phyloP scores from a whole-genome alignment of 2,888 invertebrate genomes.

The Temnothorax rugatulus region DNA sequence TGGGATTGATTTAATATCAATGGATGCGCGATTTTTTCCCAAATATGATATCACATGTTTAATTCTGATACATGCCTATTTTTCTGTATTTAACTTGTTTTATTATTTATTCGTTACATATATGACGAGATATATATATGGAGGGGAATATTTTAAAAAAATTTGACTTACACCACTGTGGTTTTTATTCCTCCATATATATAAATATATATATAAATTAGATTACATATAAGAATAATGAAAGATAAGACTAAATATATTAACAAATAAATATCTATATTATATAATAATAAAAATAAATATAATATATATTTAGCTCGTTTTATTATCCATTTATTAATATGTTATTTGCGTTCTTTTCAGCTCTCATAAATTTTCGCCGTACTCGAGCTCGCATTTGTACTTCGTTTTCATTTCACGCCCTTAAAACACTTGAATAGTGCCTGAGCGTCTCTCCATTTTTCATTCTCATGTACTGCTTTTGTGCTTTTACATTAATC shows the following conservation, averaged over 20 bases:
- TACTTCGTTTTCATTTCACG: conserved; percentile 14
- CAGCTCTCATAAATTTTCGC: neutral
- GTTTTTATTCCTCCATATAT: too few relatives aligned
- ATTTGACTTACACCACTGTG: too few relatives aligned
- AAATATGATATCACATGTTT: neutral
- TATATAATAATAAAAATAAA: neutral
- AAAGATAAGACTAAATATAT: neutral
- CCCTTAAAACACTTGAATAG: neutral
- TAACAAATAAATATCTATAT: neutral
- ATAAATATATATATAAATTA: neutral
- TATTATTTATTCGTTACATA: neutral
- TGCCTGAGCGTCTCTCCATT: conserved; percentile 15
- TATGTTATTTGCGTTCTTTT: neutral
- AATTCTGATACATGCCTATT: neutral
- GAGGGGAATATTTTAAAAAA: too few relatives aligned
- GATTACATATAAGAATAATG: neutral
- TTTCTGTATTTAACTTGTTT: neutral
- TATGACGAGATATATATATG: neutral
- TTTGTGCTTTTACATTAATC: neutral
- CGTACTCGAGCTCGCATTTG: neutral
- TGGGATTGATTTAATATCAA: neutral
- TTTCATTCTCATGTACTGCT: conserved; percentile 3
- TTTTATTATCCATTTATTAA: neutral
- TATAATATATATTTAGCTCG: neutral
- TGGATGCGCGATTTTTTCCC: neutral